Evolutionary conservation across 2,797 vertebrate genomes (phyloP), one percentile per base, ranked within the genome.

Genomic region (Natrix natrix): DNA sequence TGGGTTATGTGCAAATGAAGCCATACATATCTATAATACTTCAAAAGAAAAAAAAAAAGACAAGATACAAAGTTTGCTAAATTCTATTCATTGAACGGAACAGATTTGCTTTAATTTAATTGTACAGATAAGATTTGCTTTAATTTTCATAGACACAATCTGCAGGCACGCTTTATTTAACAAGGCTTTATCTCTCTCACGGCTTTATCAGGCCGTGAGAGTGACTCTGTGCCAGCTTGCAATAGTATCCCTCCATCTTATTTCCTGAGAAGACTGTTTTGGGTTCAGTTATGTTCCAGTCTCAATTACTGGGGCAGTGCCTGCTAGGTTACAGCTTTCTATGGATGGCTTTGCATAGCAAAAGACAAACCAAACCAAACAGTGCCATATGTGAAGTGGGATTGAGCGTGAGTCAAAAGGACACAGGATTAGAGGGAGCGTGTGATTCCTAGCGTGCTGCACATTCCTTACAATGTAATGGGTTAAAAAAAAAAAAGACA

Each of bases 401-500:
- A 17, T 69, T 86, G 0, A 91, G 94, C 0, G 56, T 0, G 93
- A 93, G 87, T 74, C 91, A 22, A 37, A 90, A 63, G 78, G 56
- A 86, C 83, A 59, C 0, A 26, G 96, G 94, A 96, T 97, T 96
- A 96, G 94, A 94, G 93, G 94, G 93, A 89, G 32, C 66, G 59
- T 91, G 0, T 14, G 11, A 95, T 94, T 95, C 95, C 96, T 96
- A 95, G 95, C 96, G 95, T 94, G 78, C 93, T 94, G 94, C 94
- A 91, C 86, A 88, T 0, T 83, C 94, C 94, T 95, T 78, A 43
- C 89, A 0, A 90, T 93, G 92, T 83, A 95, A 52, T 91, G n/a
- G 95, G 93, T 92, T 94, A 83, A 4, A 92, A 94, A 93, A 86
- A 37, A 92, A 63, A 14, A 8, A 37, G 24, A 93, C 95, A 94